A percentile compares a stretch with the other conserved stretches of the same genome.
Evolutionary conservation across 2,797 vertebrate species (phyloP).

Genomic region (Microcaecilia unicolor): DNA sequence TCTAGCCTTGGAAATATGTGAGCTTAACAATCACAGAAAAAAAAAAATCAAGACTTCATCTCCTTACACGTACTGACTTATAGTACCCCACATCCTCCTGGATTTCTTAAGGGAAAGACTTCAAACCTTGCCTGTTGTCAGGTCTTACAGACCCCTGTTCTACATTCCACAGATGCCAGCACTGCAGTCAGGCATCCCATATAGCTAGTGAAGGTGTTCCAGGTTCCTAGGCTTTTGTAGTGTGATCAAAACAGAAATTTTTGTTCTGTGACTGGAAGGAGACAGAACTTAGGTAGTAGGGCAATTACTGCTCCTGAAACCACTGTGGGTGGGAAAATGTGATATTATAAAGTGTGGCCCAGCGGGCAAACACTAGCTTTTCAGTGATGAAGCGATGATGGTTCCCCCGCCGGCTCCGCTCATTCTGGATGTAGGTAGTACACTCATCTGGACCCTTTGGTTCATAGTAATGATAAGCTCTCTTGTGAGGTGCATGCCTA

Average conservation of each 20-base stretch:
- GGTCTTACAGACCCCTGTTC: too few relatives aligned
- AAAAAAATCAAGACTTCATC: too few relatives aligned
- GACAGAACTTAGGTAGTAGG: constrained; percentile 18
- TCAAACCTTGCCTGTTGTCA: too few relatives aligned
- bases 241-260: too few relatives aligned
- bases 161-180: neutral
- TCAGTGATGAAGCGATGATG: constrained; percentile 97
- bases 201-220: neutral
- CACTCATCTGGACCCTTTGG: constrained; percentile 86
- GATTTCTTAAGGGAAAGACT: too few relatives aligned
- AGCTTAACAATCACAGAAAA: too few relatives aligned
- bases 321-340: constrained; percentile 81
- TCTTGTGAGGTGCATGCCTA: constrained; percentile 59
- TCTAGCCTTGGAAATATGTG: too few relatives aligned
- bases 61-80: too few relatives aligned
- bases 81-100: too few relatives aligned
- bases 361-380: constrained; percentile 88
- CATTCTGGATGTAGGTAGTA: constrained; percentile 82
- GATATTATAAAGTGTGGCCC: constrained; percentile 90
- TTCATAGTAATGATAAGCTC: constrained; percentile 96
- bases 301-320: constrained; percentile 39
- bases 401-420: constrained; percentile 74
- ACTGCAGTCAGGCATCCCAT: neutral
- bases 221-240: too few relatives aligned
- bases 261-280: neutral